Conservation (phyloP, 2,888 invertebrate species). For the Epicampocera succincta region DNA sequence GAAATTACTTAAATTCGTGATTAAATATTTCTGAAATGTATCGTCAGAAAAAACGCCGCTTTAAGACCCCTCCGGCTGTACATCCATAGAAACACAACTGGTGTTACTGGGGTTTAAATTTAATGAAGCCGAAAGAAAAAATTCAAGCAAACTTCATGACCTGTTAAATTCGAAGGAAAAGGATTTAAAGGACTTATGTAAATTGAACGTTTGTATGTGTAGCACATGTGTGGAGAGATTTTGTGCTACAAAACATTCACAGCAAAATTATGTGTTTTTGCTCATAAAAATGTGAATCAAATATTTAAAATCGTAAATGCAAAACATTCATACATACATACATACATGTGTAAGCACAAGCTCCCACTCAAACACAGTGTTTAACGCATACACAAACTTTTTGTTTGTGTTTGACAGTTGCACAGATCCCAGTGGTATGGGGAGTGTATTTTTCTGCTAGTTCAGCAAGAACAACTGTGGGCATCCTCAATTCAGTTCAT, state of each 20-base stretch:
- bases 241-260: conserved; percentile 9
- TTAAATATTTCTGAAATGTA: conserved; percentile 32
- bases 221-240: conserved; percentile 23
- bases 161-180: conserved; percentile 46
- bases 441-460: too few relatives aligned
- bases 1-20: conserved; percentile 38
- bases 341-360: not conserved
- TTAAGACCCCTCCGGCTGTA: not conserved
- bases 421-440: too few relatives aligned
- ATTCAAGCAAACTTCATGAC: conserved; percentile 46
- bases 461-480: too few relatives aligned
- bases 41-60: not conserved
- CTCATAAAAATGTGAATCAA: conserved; percentile 55
- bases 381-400: not conserved
- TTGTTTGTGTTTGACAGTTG: too few relatives aligned
- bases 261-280: conserved; percentile 10
- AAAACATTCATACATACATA: too few relatives aligned
- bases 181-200: conserved; percentile 34
- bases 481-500: too few relatives aligned
- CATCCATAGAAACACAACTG: conserved; percentile 27
- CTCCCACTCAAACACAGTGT: not conserved
- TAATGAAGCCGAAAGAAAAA: conserved; percentile 48
- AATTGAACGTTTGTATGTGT: conserved; percentile 12
- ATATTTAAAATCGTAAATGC: conserved; percentile 59
- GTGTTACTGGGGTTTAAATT: conserved; percentile 42